These are phyloP conservation scores for Myanophis thanlyinensis DNA, from an alignment of 2,113 vertebrate species.

Conservation along the genomic window DNA sequence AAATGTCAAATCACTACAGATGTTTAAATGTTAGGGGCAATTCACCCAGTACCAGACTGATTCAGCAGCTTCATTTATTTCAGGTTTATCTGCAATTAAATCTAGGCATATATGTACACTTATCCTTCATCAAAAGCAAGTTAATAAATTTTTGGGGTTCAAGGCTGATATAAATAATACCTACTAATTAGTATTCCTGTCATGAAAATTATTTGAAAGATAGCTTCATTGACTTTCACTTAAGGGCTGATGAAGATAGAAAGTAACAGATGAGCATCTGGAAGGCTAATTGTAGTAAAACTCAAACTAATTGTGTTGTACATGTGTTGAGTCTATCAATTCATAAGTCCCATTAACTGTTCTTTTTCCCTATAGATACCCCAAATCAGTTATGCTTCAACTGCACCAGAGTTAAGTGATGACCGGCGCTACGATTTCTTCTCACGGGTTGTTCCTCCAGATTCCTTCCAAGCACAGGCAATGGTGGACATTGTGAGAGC, in stretches of 20 bases:
- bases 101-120: neutral
- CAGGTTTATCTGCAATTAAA: neutral
- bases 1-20: neutral
- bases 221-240: conserved; percentile 14
- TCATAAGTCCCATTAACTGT: conserved; percentile 59
- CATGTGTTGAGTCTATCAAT: conserved; percentile 44
- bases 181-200: conserved; percentile 6
- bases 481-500: conserved; percentile 98
- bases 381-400: conserved; percentile 98
- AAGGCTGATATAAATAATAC: neutral
- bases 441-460: conserved; percentile 96
- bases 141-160: neutral
- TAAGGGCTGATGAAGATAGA: neutral
- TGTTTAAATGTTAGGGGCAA: neutral
- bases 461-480: conserved; percentile 98
- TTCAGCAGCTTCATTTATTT: neutral
- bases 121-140: neutral
- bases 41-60: neutral
- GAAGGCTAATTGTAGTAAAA: neutral
- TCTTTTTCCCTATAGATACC: conserved; percentile 84
- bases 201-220: conserved; percentile 20
- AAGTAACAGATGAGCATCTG: neutral
- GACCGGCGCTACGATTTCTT: conserved; percentile 98
- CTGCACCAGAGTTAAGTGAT: conserved; percentile 95
- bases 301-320: conserved; percentile 35